phyloP scores from a whole-genome alignment of 2,113 vertebrate genomes.

The Gorsachius goisagi region DNA sequence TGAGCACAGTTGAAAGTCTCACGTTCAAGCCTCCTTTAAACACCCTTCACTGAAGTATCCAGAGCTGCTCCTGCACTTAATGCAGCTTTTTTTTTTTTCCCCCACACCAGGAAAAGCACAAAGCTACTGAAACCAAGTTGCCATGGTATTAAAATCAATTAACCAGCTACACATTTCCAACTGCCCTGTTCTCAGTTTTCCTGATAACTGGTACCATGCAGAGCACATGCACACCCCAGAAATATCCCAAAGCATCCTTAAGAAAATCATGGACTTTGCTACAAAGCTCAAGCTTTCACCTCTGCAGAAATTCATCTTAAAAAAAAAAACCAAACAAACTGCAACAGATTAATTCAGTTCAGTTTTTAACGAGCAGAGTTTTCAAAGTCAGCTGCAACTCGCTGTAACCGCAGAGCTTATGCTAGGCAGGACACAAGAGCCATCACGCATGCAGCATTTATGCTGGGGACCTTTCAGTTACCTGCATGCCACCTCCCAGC shows the following conservation, averaged over 20 bases:
- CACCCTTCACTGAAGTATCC: background rate
- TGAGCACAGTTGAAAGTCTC: background rate
- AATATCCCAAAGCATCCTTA: background rate
- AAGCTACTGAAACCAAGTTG: background rate
- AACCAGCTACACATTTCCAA: background rate
- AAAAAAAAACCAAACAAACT: background rate
- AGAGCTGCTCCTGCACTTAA: background rate
- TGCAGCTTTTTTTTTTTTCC: rapidly evolving
- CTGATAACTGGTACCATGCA: background rate
- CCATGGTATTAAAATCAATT: background rate
- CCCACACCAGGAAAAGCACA: background rate
- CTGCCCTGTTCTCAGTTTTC: background rate
- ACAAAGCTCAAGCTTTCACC: background rate
- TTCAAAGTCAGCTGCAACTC: background rate
- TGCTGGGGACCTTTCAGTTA: background rate
- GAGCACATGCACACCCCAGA: background rate
- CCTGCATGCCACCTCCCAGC: background rate
- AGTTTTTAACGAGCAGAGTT: background rate
- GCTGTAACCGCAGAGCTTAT: background rate
- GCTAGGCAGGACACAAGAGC: background rate
- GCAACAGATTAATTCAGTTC: background rate
- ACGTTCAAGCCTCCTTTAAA: background rate
- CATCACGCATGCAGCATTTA: rapidly evolving
- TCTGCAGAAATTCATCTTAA: background rate
- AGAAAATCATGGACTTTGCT: background rate